A percentile compares a stretch with the other conserved stretches of the same genome.
These are phyloP conservation scores for Melanotaenia nigrans DNA, from an alignment of 2,797 vertebrate species.

Conservation along the genomic window DNA sequence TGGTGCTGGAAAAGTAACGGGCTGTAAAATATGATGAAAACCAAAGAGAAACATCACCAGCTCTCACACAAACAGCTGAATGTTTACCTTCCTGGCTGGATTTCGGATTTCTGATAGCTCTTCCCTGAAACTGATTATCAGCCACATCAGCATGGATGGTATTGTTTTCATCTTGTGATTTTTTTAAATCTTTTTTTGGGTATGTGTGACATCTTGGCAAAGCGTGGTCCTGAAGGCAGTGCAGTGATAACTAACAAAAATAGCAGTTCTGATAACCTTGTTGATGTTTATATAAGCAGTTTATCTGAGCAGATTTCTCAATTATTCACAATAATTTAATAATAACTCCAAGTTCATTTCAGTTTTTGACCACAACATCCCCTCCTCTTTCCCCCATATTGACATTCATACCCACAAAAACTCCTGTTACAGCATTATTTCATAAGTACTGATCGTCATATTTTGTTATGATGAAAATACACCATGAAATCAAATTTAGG, in stretches of 20 bases:
- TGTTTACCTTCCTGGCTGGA: constrained; percentile 9
- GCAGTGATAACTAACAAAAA: not conserved
- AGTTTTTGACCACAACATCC: too few species aligned
- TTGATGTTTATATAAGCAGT: not conserved
- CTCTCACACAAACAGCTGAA: constrained; percentile 10
- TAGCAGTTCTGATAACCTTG: not conserved
- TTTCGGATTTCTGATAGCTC: constrained; percentile 5
- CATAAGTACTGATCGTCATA: too few species aligned
- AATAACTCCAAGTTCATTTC: not conserved
- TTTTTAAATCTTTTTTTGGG: not conserved
- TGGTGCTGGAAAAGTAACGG: constrained; percentile 7
- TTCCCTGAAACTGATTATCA: not conserved
- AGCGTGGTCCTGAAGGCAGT: not conserved
- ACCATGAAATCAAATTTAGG: too few species aligned
- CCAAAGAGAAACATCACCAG: constrained; percentile 4
- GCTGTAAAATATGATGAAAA: constrained; percentile 19
- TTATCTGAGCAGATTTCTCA: not conserved
- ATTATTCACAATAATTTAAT: not conserved
- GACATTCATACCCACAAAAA: not conserved
- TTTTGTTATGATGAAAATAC: too few species aligned
- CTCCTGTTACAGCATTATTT: not conserved
- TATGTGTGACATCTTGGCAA: not conserved
- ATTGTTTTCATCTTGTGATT: not conserved
- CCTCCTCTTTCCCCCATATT: not conserved
- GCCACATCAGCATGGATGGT: not conserved